These are phyloP conservation scores for Cygnus buccinator DNA, from an alignment of 2,113 vertebrate species.

Conservation along the genomic window DNA sequence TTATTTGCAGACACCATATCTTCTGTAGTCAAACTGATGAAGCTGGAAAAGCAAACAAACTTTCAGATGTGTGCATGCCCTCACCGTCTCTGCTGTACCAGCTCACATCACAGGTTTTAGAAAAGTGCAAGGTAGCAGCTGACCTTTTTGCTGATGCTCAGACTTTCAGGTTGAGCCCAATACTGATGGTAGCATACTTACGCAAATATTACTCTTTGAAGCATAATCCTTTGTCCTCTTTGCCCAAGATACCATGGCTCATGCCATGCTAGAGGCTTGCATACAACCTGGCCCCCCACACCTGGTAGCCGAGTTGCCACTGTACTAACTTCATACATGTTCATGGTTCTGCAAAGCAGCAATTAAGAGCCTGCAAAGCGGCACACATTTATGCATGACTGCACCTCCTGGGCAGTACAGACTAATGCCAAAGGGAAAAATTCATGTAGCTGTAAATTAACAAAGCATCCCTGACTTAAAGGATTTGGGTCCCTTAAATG, in stretches of 20 bases:
- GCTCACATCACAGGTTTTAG: background rate
- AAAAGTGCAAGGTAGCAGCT: background rate
- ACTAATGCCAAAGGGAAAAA: background rate
- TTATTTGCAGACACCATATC: background rate
- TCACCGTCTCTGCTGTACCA: background rate
- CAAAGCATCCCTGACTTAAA: background rate
- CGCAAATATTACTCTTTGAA: background rate
- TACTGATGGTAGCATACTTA: background rate
- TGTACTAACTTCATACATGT: rapidly evolving
- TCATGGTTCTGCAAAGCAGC: background rate
- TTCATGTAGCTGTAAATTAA: background rate
- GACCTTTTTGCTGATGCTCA: background rate
- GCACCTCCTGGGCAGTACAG: background rate
- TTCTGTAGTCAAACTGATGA: background rate
- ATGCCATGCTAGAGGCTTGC: rapidly evolving
- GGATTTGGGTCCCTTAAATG: conserved; percentile 7
- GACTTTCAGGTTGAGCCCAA: background rate
- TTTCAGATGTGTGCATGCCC: background rate
- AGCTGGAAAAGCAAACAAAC: background rate
- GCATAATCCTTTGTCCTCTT: background rate
- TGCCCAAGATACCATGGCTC: background rate
- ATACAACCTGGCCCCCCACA: background rate
- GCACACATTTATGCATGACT: background rate
- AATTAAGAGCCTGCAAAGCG: background rate
- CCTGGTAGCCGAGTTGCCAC: background rate